Conservation (phyloP, 2,797 vertebrate species). For the Poecile montanus region DNA sequence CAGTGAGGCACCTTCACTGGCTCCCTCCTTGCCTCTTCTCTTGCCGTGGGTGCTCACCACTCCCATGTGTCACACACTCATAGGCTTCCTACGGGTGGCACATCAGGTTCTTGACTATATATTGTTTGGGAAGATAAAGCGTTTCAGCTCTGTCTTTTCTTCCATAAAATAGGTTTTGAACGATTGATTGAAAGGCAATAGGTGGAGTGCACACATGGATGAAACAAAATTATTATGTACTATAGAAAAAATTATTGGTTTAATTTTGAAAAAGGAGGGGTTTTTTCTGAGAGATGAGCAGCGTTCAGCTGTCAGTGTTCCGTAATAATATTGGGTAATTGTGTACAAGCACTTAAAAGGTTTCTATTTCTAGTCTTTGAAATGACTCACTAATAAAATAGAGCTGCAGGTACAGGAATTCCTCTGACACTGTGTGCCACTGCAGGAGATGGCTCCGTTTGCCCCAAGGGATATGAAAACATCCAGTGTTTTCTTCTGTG, state of each 20-base stretch:
- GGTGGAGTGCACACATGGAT: background rate
- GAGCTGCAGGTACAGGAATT: background rate
- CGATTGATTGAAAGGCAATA: background rate
- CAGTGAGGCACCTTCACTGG: background rate
- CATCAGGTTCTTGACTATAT: background rate
- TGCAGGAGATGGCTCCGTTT: background rate
- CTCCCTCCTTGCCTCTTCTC: background rate
- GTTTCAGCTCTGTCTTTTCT: background rate
- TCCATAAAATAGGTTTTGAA: background rate
- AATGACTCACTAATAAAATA: background rate
- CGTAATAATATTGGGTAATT: background rate
- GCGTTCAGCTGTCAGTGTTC: background rate
- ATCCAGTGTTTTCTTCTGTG: background rate
- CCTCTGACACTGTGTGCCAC: background rate
- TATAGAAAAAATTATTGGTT: background rate
- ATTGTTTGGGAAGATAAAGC: background rate
- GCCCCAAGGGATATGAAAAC: background rate
- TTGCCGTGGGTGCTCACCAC: fast-evolving
- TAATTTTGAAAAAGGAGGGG: background rate
- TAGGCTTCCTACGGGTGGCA: fast-evolving
- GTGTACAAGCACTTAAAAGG: background rate
- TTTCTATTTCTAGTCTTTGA: constrained; percentile 31
- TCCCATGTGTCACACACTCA: fast-evolving
- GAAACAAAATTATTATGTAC: background rate
- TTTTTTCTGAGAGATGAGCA: background rate